Evolutionary conservation across 2,797 vertebrate species (phyloP), one percentile per base, ranked within the genome.

Genomic region (Chromobotia macracanthus): DNA sequence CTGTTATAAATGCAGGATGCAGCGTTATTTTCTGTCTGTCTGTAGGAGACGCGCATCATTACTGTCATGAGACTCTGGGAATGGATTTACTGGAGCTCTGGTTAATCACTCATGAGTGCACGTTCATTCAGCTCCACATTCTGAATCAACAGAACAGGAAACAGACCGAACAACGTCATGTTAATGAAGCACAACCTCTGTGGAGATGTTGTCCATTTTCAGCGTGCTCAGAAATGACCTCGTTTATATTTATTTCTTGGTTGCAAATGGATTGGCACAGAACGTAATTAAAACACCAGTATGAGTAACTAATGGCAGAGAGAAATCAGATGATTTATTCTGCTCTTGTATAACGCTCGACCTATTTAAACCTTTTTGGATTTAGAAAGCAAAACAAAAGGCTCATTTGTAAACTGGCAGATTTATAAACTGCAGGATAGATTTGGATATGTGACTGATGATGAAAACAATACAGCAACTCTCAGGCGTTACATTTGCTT

Each of bases 121-220:
- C 31, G 60, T 66, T n/a, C 10, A 48, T 79, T 75, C 28, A 55
- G 75, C 55, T 67, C 21, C 18, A 68, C 21, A 77, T 63, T 78
- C 71, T 71, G 74, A 82, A 79, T 81, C 60, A 77, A 73, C 67
- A 66, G 72, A 79, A 72, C 60, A 68, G 73, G 31, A 82, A 60
- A 31, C 75, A 28, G 46, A 25, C 38, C 67, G 68, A 55, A 74
- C 55, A 63, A 69, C 74, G 69, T 70, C 46, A 15, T 31, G 67
- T 35, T 80, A 80, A 73, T 84, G 80, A 84, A 53, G 72, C 76
- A 64, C 60, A 81, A 53, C 64, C 64, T 21, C 23, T 13, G 8
- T 61, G 58, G 67, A 81, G 51, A 72, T 61, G 56, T 55, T 73
- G 61, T 74, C 58, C n/a, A 63, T 81, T 63, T 75, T 53, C 13